Conservation (phyloP, 2,797 vertebrate species). For the Anas flavirostris region DNA sequence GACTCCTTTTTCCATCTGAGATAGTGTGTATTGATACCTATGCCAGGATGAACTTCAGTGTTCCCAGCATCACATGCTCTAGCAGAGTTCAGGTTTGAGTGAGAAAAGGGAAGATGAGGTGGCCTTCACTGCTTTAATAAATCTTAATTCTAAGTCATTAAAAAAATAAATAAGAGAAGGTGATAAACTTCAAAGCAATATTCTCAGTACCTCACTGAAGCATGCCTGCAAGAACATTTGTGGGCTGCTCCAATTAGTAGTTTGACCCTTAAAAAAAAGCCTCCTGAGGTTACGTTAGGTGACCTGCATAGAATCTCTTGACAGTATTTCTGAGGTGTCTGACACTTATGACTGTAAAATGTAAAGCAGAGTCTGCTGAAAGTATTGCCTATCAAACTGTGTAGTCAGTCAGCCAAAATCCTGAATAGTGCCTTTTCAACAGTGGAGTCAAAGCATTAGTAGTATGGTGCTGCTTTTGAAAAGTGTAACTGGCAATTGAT, state of each 20-base stretch:
- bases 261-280: not conserved
- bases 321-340: not conserved
- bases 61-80: not conserved
- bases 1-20: not conserved
- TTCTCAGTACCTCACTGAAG: not conserved
- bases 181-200: not conserved
- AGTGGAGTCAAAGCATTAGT: not conserved
- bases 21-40: accelerated
- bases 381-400: not conserved
- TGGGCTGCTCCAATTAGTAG: not conserved
- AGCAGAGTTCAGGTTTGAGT: not conserved
- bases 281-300: not conserved
- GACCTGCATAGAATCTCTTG: not conserved
- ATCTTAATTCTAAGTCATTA: not conserved
- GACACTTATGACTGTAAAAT: not conserved
- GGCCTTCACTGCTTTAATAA: not conserved
- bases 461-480: not conserved
- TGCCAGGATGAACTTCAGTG: not conserved
- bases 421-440: not conserved
- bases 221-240: not conserved
- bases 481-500: not conserved
- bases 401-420: not conserved
- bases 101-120: not conserved
- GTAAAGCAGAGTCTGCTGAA: not conserved
- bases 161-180: not conserved